Evolutionary conservation across 2,113 vertebrate species (phyloP).

Genomic region (Scatophagus argus): DNA sequence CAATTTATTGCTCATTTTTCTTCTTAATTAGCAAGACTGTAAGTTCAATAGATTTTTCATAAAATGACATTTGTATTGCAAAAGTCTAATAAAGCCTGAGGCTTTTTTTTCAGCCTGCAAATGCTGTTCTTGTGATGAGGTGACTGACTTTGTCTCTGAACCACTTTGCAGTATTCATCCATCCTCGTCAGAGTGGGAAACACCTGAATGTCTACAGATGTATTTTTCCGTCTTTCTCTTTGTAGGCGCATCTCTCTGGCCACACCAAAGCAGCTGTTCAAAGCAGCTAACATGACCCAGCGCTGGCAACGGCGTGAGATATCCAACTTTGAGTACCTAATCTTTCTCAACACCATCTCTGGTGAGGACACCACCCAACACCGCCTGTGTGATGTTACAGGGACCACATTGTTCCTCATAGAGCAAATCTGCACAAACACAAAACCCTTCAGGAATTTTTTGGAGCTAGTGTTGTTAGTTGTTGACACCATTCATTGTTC

Average conservation of each 20-base stretch:
- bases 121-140: constrained; percentile 6
- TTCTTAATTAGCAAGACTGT: constrained; percentile 70
- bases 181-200: neutral
- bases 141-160: constrained; percentile 5
- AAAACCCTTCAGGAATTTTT: neutral
- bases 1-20: constrained; percentile 70
- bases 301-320: constrained; percentile 97
- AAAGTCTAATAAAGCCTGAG: constrained; percentile 30
- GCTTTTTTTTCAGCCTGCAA: constrained; percentile 4
- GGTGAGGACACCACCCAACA: constrained; percentile 81
- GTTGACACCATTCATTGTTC: neutral
- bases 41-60: constrained; percentile 60
- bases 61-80: constrained; percentile 34
- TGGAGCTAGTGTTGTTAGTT: too few species aligned
- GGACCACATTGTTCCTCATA: neutral
- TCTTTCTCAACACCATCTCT: constrained; percentile 96
- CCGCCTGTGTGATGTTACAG: neutral
- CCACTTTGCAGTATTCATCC: neutral
- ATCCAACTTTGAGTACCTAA: constrained; percentile 98
- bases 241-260: constrained; percentile 94
- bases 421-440: neutral
- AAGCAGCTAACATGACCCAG: constrained; percentile 97
- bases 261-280: constrained; percentile 95
- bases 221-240: constrained; percentile 8
- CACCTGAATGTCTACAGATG: neutral